These are phyloP conservation scores for Enteromius afrohamiltoni DNA, from an alignment of 2,797 vertebrate genomes.

Conservation along the genomic window DNA sequence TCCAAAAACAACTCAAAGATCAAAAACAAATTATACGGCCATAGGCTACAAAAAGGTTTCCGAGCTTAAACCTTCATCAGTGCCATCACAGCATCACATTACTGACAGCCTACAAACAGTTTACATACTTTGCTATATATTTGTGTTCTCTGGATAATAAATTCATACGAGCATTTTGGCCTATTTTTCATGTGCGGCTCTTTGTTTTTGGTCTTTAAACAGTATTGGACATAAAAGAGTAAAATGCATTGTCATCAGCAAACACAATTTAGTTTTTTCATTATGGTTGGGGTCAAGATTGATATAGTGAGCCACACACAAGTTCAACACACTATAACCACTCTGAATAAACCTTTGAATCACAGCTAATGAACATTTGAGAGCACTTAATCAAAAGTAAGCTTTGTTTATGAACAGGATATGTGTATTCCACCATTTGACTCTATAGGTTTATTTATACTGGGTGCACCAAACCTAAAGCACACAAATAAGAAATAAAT, in stretches of 20 bases:
- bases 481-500: constrained; percentile 49
- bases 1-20: neutral
- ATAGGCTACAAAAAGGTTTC: too few relatives aligned
- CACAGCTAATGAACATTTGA: constrained; percentile 38
- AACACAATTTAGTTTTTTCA: constrained; percentile 33
- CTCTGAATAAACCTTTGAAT: constrained; percentile 23
- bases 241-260: constrained; percentile 45
- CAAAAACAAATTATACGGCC: neutral
- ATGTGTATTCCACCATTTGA: constrained; percentile 34
- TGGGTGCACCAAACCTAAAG: constrained; percentile 51
- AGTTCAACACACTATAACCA: neutral
- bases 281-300: constrained; percentile 23
- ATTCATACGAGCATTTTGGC: neutral
- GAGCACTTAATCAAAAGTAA: constrained; percentile 46
- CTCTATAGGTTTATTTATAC: constrained; percentile 55
- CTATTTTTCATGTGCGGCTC: neutral
- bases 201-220: neutral
- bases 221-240: neutral
- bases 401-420: constrained; percentile 48
- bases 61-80: too few relatives aligned
- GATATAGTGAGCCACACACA: constrained; percentile 21
- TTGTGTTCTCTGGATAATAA: neutral
- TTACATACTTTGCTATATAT: neutral
- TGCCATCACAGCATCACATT: too few relatives aligned
- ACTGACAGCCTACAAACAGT: too few relatives aligned